Evolutionary conservation across 2,797 vertebrate genomes (phyloP).

Genomic region (Chromobotia macracanthus): DNA sequence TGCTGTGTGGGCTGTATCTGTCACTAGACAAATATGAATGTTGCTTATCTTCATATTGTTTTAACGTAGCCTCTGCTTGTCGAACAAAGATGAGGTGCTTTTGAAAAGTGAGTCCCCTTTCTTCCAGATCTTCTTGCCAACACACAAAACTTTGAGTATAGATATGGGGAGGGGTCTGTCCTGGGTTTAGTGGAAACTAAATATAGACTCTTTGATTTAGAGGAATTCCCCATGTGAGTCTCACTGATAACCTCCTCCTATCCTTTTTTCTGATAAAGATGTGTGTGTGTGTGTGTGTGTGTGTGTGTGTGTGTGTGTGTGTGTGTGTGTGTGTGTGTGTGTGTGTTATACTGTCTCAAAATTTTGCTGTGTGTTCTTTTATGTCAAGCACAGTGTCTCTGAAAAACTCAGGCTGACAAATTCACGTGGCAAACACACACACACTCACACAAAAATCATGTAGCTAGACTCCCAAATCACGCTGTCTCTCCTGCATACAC

Average conservation of each 20-base stretch:
- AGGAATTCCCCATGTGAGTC: conserved; percentile 52
- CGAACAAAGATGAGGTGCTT: conserved; percentile 24
- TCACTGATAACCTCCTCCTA: conserved; percentile 59
- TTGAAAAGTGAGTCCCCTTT: conserved; percentile 21
- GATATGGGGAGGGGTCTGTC: conserved; percentile 27
- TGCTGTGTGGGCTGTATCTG: neutral
- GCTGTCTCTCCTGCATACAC: conserved; percentile 7
- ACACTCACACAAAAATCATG: conserved; percentile 17
- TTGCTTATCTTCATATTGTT: neutral
- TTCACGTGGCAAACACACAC: conserved; percentile 13
- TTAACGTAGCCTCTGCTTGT: neutral
- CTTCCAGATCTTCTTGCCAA: conserved; percentile 22
- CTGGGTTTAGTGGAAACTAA: conserved; percentile 38
- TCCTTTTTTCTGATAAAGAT: conserved; percentile 37
- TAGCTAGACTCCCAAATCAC: conserved; percentile 14
- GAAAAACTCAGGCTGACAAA: conserved; percentile 37
- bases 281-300: conserved; percentile 11
- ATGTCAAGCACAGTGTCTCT: conserved; percentile 39
- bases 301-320: conserved; percentile 11
- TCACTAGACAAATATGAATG: neutral
- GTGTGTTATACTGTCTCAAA: neutral
- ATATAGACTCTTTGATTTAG: conserved; percentile 48
- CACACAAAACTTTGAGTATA: conserved; percentile 4
- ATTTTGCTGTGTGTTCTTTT: conserved; percentile 49
- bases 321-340: conserved; percentile 15